Evolutionary conservation across 2,113 vertebrate genomes (phyloP).

Genomic region (Cryptoleucopteryx plumbea): DNA sequence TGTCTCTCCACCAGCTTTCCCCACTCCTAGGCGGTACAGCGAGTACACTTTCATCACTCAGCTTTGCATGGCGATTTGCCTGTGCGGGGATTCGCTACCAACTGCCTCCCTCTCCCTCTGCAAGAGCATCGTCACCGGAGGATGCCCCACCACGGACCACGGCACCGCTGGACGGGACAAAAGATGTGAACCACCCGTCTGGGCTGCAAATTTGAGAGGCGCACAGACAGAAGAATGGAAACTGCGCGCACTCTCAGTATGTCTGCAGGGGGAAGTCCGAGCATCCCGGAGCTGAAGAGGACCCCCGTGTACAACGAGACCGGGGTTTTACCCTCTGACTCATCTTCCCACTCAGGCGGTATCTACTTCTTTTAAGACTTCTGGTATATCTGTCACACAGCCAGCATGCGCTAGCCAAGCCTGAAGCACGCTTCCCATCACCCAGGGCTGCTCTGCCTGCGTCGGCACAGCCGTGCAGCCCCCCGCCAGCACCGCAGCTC

Average conservation of each 20-base stretch:
- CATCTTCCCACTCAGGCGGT: not conserved
- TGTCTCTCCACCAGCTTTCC: not conserved
- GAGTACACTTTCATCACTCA: not conserved
- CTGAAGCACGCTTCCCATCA: not conserved
- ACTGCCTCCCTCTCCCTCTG: not conserved
- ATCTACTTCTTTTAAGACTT: not conserved
- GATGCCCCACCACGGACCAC: not conserved
- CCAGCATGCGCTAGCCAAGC: not conserved
- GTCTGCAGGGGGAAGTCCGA: conserved; percentile 27
- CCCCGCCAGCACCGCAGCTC: accelerated
- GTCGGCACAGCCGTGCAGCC: not conserved
- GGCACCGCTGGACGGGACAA: not conserved
- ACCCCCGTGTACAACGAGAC: not conserved
- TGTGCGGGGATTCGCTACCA: not conserved
- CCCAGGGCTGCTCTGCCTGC: not conserved
- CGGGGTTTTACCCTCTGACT: conserved; percentile 44
- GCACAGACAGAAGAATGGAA: not conserved
- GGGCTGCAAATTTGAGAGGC: not conserved
- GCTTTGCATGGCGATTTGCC: not conserved
- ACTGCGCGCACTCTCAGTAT: not conserved
- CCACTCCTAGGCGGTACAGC: accelerated
- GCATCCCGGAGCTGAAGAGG: not conserved
- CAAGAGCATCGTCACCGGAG: not conserved
- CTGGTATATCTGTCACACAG: not conserved
- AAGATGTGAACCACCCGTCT: not conserved